Percentiles rank a stretch among this genome's conserved stretches.
These are phyloP conservation scores for Melanchra persicariae DNA, from an alignment of 2,888 invertebrate genomes.

Conservation along the genomic window DNA sequence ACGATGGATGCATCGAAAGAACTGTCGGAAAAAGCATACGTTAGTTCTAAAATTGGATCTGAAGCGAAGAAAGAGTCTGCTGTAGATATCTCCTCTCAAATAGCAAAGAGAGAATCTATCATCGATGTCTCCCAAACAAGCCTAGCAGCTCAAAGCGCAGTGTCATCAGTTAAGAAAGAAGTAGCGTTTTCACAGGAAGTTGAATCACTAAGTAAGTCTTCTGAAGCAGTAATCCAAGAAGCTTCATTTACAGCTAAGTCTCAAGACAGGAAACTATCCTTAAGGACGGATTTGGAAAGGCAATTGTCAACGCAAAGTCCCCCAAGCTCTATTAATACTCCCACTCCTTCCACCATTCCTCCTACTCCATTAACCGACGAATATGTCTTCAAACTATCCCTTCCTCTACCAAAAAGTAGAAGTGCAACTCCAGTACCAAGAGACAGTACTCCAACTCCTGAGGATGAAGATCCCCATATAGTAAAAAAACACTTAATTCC, in stretches of 20 bases:
- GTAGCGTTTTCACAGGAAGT: slow-evolving; percentile 45
- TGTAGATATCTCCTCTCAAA: slow-evolving; percentile 29
- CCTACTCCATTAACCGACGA: slow-evolving; percentile 86
- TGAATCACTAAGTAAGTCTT: slow-evolving; percentile 40
- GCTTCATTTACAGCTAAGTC: slow-evolving; percentile 54
- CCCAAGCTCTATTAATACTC: slow-evolving; percentile 73
- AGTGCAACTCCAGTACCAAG: slow-evolving; percentile 72
- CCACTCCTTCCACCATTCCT: slow-evolving; percentile 78
- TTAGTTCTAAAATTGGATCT: slow-evolving; percentile 36
- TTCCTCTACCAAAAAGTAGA: slow-evolving; percentile 80
- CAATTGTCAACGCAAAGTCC: slow-evolving; percentile 63
- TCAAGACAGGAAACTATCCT: slow-evolving; percentile 52
- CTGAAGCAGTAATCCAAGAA: slow-evolving; percentile 55
- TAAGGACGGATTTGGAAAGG: slow-evolving; percentile 64
- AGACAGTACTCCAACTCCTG: slow-evolving; percentile 66
- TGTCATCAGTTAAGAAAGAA: slow-evolving; percentile 25
- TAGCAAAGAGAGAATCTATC: slow-evolving; percentile 21
- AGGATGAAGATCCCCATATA: slow-evolving; percentile 81
- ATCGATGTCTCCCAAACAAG: slow-evolving; percentile 4
- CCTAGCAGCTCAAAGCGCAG: slow-evolving; percentile 11
- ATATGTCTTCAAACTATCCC: slow-evolving; percentile 83
- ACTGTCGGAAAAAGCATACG: slow-evolving; percentile 25
- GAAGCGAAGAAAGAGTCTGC: slow-evolving; percentile 15
- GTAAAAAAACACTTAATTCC: slow-evolving; percentile 84
- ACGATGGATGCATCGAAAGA: slow-evolving; percentile 39